A percentile compares a stretch with the other conserved stretches of the same genome.
phyloP scores from a whole-genome alignment of 2,888 invertebrate species.

The Cerastis rubricosa region DNA sequence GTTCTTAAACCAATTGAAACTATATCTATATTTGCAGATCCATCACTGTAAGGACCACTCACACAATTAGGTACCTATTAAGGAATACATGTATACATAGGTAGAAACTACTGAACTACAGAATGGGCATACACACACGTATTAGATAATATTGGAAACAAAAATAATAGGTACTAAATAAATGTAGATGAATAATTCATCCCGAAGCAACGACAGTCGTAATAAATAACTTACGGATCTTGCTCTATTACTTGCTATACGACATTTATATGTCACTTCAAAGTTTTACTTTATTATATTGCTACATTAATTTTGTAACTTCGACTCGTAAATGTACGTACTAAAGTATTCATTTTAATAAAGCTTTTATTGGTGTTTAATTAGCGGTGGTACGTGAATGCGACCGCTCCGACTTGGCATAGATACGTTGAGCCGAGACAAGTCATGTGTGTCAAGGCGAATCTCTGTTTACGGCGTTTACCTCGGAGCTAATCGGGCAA shows the following conservation, averaged over 20 bases:
- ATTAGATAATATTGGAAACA: neutral
- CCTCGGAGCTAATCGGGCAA: slow-evolving; percentile 66
- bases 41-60: neutral
- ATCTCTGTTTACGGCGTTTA: slow-evolving; percentile 72
- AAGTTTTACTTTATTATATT: slow-evolving; percentile 54
- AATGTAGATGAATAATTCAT: slow-evolving; percentile 15
- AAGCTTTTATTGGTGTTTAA: slow-evolving; percentile 82
- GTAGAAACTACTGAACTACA: neutral
- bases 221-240: slow-evolving; percentile 49
- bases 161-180: neutral
- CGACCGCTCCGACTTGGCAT: slow-evolving; percentile 65
- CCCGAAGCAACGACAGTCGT: neutral
- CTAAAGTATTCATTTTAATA: slow-evolving; percentile 75
- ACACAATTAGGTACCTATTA: neutral
- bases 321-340: slow-evolving; percentile 68
- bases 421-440: slow-evolving; percentile 44
- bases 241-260: slow-evolving; percentile 41
- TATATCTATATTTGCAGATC: neutral
- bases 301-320: slow-evolving; percentile 71
- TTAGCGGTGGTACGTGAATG: slow-evolving; percentile 81
- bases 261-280: slow-evolving; percentile 51
- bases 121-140: neutral
- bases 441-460: slow-evolving; percentile 83
- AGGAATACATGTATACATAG: neutral
- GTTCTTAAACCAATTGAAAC: neutral